phyloP scores from a whole-genome alignment of 2,888 invertebrate genomes.

The Pheosia gnoma region DNA sequence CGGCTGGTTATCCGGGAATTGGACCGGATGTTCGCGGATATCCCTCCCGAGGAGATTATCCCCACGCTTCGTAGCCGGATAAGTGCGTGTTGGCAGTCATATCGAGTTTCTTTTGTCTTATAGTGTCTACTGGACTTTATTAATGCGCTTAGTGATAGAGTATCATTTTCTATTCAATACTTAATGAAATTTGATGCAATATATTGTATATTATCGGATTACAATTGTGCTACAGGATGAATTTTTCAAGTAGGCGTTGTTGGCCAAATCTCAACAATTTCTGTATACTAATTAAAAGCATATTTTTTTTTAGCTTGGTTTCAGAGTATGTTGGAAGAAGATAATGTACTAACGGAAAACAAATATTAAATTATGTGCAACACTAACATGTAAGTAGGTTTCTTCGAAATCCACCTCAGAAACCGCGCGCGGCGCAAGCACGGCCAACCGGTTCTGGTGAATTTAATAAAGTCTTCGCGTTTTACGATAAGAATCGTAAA shows the following conservation, averaged over 20 bases:
- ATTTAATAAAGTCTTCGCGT: constrained; percentile 65
- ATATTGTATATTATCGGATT: too few relatives aligned
- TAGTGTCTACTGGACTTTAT: constrained; percentile 30
- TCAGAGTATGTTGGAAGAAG: too few relatives aligned
- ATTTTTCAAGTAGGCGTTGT: too few relatives aligned
- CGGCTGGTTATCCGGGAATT: constrained; percentile 43
- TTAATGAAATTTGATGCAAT: too few relatives aligned
- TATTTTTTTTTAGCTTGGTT: too few relatives aligned
- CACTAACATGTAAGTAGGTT: background rate
- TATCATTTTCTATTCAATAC: too few relatives aligned
- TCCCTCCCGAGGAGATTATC: constrained; percentile 44
- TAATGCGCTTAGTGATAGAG: constrained; percentile 29
- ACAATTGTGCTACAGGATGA: too few relatives aligned
- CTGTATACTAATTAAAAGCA: too few relatives aligned
- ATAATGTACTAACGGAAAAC: too few relatives aligned
- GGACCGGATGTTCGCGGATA: constrained; percentile 38
- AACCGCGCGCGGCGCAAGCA: background rate
- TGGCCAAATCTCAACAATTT: too few relatives aligned
- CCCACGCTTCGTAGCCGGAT: constrained; percentile 32
- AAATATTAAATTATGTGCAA: too few relatives aligned
- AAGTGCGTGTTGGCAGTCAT: constrained; percentile 41
- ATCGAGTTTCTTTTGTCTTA: constrained; percentile 47
- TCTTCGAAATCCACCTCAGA: background rate
- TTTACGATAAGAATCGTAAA: constrained; percentile 67
- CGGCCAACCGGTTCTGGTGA: constrained; percentile 43